Evolutionary conservation across 2,888 invertebrate genomes (phyloP), one percentile per base, ranked within the genome.

Genomic region (Hetaerina titia): DNA sequence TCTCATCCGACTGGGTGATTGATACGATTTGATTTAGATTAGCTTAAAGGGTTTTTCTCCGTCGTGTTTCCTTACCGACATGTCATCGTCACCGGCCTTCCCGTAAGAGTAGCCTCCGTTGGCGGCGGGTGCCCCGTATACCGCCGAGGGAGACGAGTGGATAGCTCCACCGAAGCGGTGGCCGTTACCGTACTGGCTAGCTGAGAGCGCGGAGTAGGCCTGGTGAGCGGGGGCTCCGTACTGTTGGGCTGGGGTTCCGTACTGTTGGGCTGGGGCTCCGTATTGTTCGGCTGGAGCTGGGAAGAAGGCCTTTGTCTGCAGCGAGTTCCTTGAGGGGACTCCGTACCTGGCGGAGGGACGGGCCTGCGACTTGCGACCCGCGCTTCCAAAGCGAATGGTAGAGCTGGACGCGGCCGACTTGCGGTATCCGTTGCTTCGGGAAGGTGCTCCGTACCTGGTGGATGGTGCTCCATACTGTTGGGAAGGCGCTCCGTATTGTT

Each of bases 61-160:
- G 25, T 0, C 1, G 13, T 89, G n/a, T 31, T 90, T 87, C 31
- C 95, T 95, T 89, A 95, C 95, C 69, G 95, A 95, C 95, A 95
- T 69, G 56, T 95, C 95, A 31, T 95, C 95, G 56, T 95, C 90
- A 9, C 22, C 9, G 58, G 88, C 64, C 25, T 89, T 64, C 5
- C 90, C 31, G 90, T 89, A 90, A n/a, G 57, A 56, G 60, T 89
- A 90, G 11, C 25, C 90, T 1, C 58, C n/a, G 90, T 56, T n/a
- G 69, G 56, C 63, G 45, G 92, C 64, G 9, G 96, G 96, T 5
- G 96, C 97, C 64, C 97, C 97, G 95, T 97, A 97, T 95, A 97
- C 97, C 95, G 97, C 96, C 94, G 97, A 97, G 7, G 97, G 97
- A 0, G 96, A 95, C 0, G 81, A 11, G 13, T 25, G 31, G 45